phyloP scores from a whole-genome alignment of 2,113 vertebrate species.

The Planiliza haematocheilus region DNA sequence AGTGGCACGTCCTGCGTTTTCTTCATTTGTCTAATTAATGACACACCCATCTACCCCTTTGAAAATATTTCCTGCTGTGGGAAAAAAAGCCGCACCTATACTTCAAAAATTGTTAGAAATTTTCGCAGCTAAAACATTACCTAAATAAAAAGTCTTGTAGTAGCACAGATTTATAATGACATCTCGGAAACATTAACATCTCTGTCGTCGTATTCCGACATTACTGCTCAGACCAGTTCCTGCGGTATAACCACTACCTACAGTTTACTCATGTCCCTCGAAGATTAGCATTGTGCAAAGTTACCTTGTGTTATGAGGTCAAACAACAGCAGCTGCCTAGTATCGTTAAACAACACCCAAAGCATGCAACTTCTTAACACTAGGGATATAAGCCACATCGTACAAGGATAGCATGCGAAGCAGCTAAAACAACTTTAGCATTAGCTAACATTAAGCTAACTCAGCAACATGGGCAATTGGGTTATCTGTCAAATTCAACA shows the following conservation, averaged over 20 bases:
- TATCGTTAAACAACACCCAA: neutral
- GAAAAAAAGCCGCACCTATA: slow-evolving; percentile 11
- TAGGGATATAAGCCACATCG: too few relatives aligned
- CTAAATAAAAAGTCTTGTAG: too few relatives aligned
- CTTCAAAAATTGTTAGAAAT: too few relatives aligned
- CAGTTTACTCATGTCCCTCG: neutral
- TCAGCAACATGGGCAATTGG: neutral
- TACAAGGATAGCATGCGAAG: too few relatives aligned
- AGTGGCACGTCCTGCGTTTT: neutral
- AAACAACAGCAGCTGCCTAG: neutral
- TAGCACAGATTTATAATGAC: too few relatives aligned
- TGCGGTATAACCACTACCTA: neutral
- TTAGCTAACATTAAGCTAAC: slow-evolving; percentile 26
- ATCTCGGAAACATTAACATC: too few relatives aligned
- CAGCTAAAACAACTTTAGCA: neutral
- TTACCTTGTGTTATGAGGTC: neutral
- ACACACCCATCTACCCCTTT: slow-evolving; percentile 20
- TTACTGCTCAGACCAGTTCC: too few relatives aligned
- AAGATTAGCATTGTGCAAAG: neutral
- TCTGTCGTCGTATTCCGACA: neutral
- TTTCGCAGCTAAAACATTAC: too few relatives aligned
- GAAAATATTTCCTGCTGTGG: slow-evolving; percentile 21
- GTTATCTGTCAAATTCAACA: neutral
- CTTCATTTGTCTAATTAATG: neutral
- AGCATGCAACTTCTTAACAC: neutral